Evolutionary conservation across 2,113 vertebrate genomes (phyloP), one percentile per base, ranked within the genome.

Genomic region (Macroglossus sobrinus): DNA sequence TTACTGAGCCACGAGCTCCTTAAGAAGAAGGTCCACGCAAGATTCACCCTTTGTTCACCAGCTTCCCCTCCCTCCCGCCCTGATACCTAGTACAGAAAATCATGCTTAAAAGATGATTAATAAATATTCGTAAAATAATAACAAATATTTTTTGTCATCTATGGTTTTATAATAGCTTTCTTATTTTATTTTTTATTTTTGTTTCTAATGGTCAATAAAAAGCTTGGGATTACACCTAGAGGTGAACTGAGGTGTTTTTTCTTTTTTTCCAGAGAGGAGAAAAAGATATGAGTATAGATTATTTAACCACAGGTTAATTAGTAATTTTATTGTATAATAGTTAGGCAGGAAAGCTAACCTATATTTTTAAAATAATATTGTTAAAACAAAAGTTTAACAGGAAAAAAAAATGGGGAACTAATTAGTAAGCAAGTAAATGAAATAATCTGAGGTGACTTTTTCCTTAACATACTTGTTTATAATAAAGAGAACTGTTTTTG

Each of bases 391-490:
- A 45, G 2, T 81, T 92, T 66, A 43, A 82, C 61, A 53, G 68
- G 63, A 59, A 87, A 84, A 87, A 84, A 78, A 71, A 40, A 53
- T 2, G 40, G 14, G 53, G 78, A 95, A 81, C 93, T 74, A 76
- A 93, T 68, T 30, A 78, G 64, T 72, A 26, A 68, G 72, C 19
- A 84, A 84, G 21, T 38, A 96, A 86, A 80, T 30, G 45, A 22
- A 94, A 94, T 22, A 4, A 84, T 57, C 82, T 4, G 16, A 47
- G 45, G 30, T 61, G 2, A 47, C 55, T 22, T 88, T 63, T 59
- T 71, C 94, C 18, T 76, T 72, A 92, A 93, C 5, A 78, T 57
- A 82, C 26, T 94, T 86, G 69, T 81, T 57, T 82, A 78, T 2
- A 71, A 26, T 71, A 89, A 93, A 64, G 53, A 55, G 45, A 93